phyloP scores from a whole-genome alignment of 2,113 vertebrate genomes.

The Petrocephalus zakoni region DNA sequence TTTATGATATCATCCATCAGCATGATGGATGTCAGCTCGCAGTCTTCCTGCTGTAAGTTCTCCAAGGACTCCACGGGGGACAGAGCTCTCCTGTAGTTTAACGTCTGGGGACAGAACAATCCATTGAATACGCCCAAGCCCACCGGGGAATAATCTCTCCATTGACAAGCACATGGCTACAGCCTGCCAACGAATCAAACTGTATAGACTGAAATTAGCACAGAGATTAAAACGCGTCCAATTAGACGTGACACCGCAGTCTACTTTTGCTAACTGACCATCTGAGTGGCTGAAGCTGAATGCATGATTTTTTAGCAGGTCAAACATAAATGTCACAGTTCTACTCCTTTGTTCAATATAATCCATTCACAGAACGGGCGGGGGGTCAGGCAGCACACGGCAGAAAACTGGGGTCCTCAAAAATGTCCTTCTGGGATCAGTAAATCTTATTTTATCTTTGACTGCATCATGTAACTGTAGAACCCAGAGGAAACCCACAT shows the following conservation, averaged over 20 bases:
- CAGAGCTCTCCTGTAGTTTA: neutral
- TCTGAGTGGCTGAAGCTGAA: neutral
- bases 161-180: neutral
- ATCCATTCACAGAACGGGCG: neutral
- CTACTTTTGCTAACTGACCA: neutral
- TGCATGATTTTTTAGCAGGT: neutral
- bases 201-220: slow-evolving; percentile 31
- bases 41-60: neutral
- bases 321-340: neutral
- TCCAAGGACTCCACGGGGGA: neutral
- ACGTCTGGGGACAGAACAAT: neutral
- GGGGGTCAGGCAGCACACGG: neutral
- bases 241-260: slow-evolving; percentile 14
- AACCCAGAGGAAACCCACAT: neutral
- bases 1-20: neutral
- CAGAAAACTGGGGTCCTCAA: neutral
- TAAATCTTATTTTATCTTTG: neutral
- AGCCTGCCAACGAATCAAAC: slow-evolving; percentile 21
- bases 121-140: neutral
- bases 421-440: neutral
- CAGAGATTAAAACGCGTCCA: slow-evolving; percentile 29
- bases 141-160: neutral
- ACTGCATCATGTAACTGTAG: neutral
- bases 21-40: neutral
- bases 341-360: neutral